phyloP scores from a whole-genome alignment of 2,888 invertebrate species.

The Pterostichus niger region DNA sequence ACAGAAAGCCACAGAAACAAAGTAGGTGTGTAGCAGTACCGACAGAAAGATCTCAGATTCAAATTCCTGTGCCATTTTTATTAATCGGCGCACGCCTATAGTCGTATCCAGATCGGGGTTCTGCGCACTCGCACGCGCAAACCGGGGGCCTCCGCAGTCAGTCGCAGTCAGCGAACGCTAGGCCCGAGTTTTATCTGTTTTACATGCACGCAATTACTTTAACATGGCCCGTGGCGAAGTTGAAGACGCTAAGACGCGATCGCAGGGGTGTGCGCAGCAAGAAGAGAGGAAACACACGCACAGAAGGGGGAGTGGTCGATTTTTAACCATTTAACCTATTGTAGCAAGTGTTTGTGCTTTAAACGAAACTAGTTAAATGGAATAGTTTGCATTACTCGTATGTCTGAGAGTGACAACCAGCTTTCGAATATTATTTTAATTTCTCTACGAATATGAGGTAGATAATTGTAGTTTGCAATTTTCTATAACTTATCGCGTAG shows the following conservation, averaged over 20 bases:
- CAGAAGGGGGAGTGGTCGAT: slow-evolving; percentile 36
- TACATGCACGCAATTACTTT: slow-evolving; percentile 75
- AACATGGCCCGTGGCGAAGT: slow-evolving; percentile 72
- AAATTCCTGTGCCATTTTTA: slow-evolving; percentile 45
- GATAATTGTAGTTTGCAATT: too few relatives aligned
- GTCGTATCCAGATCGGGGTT: neutral
- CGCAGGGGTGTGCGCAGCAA: neutral
- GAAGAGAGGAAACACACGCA: neutral
- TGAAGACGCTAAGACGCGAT: slow-evolving; percentile 23
- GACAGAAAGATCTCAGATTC: slow-evolving; percentile 10
- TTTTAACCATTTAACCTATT: slow-evolving; percentile 41
- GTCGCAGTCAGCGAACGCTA: neutral
- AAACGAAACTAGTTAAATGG: neutral
- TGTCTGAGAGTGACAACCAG: neutral
- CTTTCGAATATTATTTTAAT: too few relatives aligned
- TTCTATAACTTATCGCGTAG: too few relatives aligned
- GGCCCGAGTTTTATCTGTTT: slow-evolving; percentile 71
- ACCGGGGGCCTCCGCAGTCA: slow-evolving; percentile 16
- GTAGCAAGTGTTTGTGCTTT: slow-evolving; percentile 20
- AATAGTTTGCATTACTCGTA: neutral
- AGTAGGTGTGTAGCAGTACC: neutral
- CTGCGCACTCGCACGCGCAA: slow-evolving; percentile 1
- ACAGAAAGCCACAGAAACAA: neutral
- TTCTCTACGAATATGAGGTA: too few relatives aligned
- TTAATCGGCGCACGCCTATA: slow-evolving; percentile 22